Base-by-base conservation (phyloP, 2,113 vertebrate genomes). In the Chloropsis cyanopogon region DNA sequence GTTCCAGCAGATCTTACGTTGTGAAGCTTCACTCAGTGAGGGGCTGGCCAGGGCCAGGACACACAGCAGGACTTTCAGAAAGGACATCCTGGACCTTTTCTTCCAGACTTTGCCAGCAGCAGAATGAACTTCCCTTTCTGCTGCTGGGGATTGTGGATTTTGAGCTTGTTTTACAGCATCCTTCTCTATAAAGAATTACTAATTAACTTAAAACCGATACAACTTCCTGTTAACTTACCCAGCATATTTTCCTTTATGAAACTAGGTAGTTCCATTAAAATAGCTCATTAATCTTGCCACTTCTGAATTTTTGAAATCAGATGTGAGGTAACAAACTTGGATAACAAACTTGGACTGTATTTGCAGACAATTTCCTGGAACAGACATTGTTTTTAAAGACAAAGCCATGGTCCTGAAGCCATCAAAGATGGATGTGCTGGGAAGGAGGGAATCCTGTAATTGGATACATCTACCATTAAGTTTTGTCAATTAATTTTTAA, bases 91-190 rank as follows among this genome's bases (percentile, higher is more conserved):
- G 73, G 70, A 73, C 61, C 1, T 7, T 12, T 86, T n/a, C 78
- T 53, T 37, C 37, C 44, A 49, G 47, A 11, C 33, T 41, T 11
- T 25, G 47, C 11, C 24, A 53, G 41, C 44, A 65, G 57, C 52
- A 82, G 35, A 84, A 50, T 5, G 26, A 28, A 28, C 29, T 60
- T 44, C 17, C 59, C 86, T 64, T 78, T 49, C 57, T 76, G 76
- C 35, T 50, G 7, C 70, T 63, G 63, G 24, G 63, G 75, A 81
- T 37, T 25, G 8, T 87, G 93, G 93, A 96, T 93, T 97, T 97
- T 97, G 88, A 95, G 96, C 92, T 82, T 81, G 68, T 35, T 90
- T 96, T 96, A 84, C 47, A 81, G 70, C 63, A 95, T 90, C 52
- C n/a, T 56, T 60, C 77, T 42, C 70, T 79, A 42, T 64, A 21